These are phyloP conservation scores for Carlito syrichta DNA, from an alignment of 2,113 vertebrate genomes.

Conservation along the genomic window DNA sequence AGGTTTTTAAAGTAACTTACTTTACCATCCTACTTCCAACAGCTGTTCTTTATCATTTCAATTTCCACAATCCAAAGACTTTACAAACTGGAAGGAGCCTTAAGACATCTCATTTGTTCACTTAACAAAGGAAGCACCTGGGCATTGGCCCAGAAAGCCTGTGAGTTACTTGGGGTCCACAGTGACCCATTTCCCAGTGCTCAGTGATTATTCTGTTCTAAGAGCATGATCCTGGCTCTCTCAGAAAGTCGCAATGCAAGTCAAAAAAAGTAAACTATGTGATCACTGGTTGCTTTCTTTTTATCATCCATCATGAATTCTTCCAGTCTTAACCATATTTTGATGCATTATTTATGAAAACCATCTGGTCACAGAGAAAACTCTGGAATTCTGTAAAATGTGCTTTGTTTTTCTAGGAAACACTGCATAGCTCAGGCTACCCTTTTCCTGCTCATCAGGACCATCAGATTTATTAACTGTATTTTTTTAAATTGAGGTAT, in stretches of 20 bases:
- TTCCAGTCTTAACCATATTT: slow-evolving; percentile 75
- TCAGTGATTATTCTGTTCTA: neutral
- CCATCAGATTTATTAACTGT: slow-evolving; percentile 1
- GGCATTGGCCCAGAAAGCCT: neutral
- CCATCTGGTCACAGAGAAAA: slow-evolving; percentile 80
- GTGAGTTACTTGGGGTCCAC: neutral
- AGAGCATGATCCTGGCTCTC: neutral
- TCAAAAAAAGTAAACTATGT: slow-evolving; percentile 54
- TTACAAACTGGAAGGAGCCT: slow-evolving; percentile 28
- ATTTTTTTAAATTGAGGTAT: neutral
- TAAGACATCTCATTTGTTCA: slow-evolving; percentile 24
- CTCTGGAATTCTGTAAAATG: slow-evolving; percentile 55
- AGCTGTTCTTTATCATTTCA: neutral
- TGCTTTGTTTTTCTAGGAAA: slow-evolving; percentile 50
- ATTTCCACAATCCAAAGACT: slow-evolving; percentile 9
- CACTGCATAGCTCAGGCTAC: neutral
- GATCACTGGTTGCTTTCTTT: slow-evolving; percentile 63
- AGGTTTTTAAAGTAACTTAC: slow-evolving; percentile 19
- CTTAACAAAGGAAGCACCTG: neutral
- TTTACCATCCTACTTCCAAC: neutral
- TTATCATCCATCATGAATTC: slow-evolving; percentile 72
- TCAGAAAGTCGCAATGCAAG: slow-evolving; percentile 32
- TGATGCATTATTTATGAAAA: slow-evolving; percentile 78
- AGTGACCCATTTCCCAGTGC: neutral
- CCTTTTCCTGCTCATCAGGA: neutral